Evolutionary conservation across 2,113 vertebrate species (phyloP), one percentile per base, ranked within the genome.

Genomic region (Microcebus tavaratra): DNA sequence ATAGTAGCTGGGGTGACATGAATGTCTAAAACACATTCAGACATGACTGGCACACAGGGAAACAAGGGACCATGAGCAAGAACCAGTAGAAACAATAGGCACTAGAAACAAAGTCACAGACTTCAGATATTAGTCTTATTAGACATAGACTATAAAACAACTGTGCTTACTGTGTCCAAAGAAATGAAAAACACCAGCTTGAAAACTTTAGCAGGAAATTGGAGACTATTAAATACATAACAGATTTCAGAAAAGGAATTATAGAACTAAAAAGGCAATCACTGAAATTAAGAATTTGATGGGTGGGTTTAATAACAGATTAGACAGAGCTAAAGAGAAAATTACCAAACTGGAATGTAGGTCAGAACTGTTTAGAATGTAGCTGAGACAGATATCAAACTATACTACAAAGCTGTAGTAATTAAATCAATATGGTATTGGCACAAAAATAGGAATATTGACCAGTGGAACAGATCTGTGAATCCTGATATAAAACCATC

Each of bases 261-360:
- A 13, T 48, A 85, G 65, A 90, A 79, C 4, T 61, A 75, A 92
- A 75, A 94, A 59, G 45, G 42, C 29, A 72, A 50, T 73, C 34
- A 4, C 34, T 79, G 31, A 68, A 95, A 95, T 73, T 34, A 91
- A 92, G 45, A 86, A 61, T 29, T 48, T 25, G 34, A 67, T 86
- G 5, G 34, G 63, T 61, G 59, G 67, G 11, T 57, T 85, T 88
- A 73, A 68, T 83, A 63, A 68, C 15, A 85, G 50, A 76, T 81
- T 76, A 85, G 23, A 93, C 18, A 86, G 4, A 53, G 73, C 72
- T 92, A 89, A 84, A 72, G 61, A 81, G 83, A 84, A 85, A 93
- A 29, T 91, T 61, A 65, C 15, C 70, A 25, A 45, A 72, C 18
- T 88, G 65, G 53, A 61, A 63, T 42, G 36, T 25, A 48, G 55